Base-by-base conservation (phyloP, 2,797 vertebrate species). In the Mormyrops attenuatus region DNA sequence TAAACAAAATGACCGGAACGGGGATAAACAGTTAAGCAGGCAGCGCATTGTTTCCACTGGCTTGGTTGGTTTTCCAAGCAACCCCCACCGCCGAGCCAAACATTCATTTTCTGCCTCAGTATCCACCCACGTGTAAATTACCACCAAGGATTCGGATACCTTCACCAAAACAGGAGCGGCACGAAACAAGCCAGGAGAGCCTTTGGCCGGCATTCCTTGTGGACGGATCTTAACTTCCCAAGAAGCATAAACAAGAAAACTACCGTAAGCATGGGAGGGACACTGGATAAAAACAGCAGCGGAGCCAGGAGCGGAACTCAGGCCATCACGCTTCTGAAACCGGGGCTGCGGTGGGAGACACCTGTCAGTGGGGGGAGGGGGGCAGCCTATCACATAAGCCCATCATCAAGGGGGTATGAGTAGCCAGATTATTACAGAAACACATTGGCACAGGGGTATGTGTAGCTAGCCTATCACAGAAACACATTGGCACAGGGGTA, bases 121-220 rank as follows among this genome's bases (percentile, higher is more conserved):
- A n/a, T 60, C 92, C 93, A 92, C 91, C 91, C 89, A 89, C 26
- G 50, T 66, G 57, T 77, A 66, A 90, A 86, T 53, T 66, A 57
- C 73, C 82, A 52, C 73, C 11, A 60, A 90, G 60, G 60, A 89
- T 53, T 63, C 34, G 5, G 52, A 87, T 87, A 5, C 52, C 30
- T n/a, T 9, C 84, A 26, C 26, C 0, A 0, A 91, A 88, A 88
- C 91, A 90, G 73, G 87, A 44, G 53, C 3, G 26, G 91, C 92
- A 93, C 92, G 91, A 93, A 94, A 93, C 92, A 93, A 90, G 90
- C 90, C 84, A 1, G 63, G 85, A 89, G 88, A 89, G 66, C 47
- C 90, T 92, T 91, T 87, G 26, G 91, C 88, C 9, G 66, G 90
- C 90, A 66, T 50, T 30, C 87, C 66, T 69, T 50, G 47, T 82